These are phyloP conservation scores for Gymnarchus niloticus DNA, from an alignment of 2,113 vertebrate genomes.

Conservation along the genomic window DNA sequence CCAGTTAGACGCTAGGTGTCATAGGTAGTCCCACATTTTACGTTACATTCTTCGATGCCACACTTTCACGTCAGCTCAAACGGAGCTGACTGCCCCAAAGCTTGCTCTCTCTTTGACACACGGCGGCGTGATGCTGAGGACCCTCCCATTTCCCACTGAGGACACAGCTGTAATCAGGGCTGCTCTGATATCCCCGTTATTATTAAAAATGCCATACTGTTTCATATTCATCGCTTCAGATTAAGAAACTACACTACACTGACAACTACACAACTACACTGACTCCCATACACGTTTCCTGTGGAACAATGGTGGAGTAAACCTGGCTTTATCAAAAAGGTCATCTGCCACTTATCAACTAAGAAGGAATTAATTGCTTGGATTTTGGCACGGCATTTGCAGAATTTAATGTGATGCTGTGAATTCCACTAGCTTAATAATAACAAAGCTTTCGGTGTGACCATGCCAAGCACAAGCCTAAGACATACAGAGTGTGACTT, in stretches of 20 bases:
- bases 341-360: slow-evolving; percentile 16
- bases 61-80: not conserved
- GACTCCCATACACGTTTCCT: too few relatives aligned
- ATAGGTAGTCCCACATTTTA: not conserved
- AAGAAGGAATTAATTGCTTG: slow-evolving; percentile 32
- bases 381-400: slow-evolving; percentile 30
- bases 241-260: too few relatives aligned
- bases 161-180: not conserved
- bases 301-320: not conserved
- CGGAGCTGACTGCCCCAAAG: not conserved
- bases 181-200: not conserved
- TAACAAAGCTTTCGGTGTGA: slow-evolving; percentile 26
- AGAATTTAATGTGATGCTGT: slow-evolving; percentile 29
- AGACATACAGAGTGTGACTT: slow-evolving; percentile 18
- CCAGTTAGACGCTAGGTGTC: not conserved
- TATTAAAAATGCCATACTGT: not conserved
- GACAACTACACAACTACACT: too few relatives aligned
- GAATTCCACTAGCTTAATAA: slow-evolving; percentile 17
- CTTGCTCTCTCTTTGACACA: not conserved
- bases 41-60: not conserved
- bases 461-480: slow-evolving; percentile 23
- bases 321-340: slow-evolving; percentile 5
- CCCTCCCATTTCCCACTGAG: not conserved
- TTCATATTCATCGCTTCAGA: not conserved
- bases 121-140: not conserved